These are phyloP conservation scores for Agrilus cyanescens DNA, from an alignment of 2,888 invertebrate species.

Conservation along the genomic window DNA sequence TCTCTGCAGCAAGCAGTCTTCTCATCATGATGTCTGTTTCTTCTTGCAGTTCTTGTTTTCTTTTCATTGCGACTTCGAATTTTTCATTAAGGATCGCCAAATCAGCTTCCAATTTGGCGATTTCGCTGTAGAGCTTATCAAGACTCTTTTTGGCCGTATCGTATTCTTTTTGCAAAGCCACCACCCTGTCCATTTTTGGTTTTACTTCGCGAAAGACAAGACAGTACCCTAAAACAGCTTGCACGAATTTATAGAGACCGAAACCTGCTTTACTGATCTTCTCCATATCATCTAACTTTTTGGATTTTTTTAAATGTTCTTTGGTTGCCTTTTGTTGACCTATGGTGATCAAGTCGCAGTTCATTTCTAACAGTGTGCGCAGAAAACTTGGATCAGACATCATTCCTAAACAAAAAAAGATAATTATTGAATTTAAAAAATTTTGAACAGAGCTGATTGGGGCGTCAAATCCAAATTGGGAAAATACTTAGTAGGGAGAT, in stretches of 20 bases:
- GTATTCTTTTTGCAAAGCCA: slow-evolving; percentile 62
- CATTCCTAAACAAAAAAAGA: slow-evolving; percentile 43
- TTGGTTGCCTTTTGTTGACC: slow-evolving; percentile 59
- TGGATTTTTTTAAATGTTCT: slow-evolving; percentile 58
- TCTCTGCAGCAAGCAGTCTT: slow-evolving; percentile 72
- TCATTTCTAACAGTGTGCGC: slow-evolving; percentile 70
- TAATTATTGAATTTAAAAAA: too few relatives aligned
- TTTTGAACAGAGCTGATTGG: too few relatives aligned
- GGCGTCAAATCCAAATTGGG: too few relatives aligned
- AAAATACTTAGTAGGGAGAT: too few relatives aligned
- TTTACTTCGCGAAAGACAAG: slow-evolving; percentile 76
- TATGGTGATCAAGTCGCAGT: slow-evolving; percentile 64
- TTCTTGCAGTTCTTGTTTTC: slow-evolving; percentile 56
- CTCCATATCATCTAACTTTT: slow-evolving; percentile 73
- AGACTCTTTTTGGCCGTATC: slow-evolving; percentile 48
- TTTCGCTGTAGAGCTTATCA: slow-evolving; percentile 63
- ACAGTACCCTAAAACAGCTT: slow-evolving; percentile 82
- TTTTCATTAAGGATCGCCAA: slow-evolving; percentile 57
- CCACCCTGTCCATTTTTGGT: slow-evolving; percentile 75
- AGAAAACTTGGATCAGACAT: slow-evolving; percentile 86
- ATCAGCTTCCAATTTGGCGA: slow-evolving; percentile 57
- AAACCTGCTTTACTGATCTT: slow-evolving; percentile 75
- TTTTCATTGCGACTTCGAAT: slow-evolving; percentile 64
- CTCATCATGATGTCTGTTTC: slow-evolving; percentile 74
- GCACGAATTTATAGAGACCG: slow-evolving; percentile 73